Conservation (phyloP, 2,113 vertebrate species). For the Hydrochoerus hydrochaeris region DNA sequence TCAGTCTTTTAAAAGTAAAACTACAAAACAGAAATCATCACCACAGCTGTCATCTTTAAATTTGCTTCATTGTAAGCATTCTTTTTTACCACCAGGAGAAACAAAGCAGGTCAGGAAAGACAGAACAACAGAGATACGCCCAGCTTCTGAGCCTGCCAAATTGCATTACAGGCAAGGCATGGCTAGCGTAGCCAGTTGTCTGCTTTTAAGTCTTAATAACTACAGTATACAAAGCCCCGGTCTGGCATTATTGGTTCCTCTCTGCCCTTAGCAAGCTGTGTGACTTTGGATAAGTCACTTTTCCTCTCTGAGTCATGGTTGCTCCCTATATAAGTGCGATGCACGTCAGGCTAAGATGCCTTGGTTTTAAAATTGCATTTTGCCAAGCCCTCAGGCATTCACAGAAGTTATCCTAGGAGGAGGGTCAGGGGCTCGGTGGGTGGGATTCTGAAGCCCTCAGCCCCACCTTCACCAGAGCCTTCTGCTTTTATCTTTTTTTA, state of each 20-base stretch:
- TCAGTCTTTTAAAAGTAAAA: background rate
- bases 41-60: background rate
- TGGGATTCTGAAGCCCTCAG: background rate
- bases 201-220: background rate
- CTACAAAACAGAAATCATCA: background rate
- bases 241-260: background rate
- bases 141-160: background rate
- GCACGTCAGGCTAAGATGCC: background rate
- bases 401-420: background rate
- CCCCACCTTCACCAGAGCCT: background rate
- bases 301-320: constrained; percentile 21
- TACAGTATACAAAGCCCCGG: fast-evolving
- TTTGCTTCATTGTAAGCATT: background rate
- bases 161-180: fast-evolving
- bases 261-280: background rate
- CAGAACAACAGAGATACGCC: fast-evolving
- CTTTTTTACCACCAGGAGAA: background rate
- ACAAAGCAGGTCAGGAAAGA: background rate
- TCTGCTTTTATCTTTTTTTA: constrained; percentile 60
- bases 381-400: background rate
- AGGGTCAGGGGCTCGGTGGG: background rate
- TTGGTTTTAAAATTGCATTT: background rate
- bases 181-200: background rate
- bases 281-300: constrained; percentile 7
- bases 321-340: background rate